Evolutionary conservation across 2,113 vertebrate species (phyloP), one percentile per base, ranked within the genome.

Genomic region (Myiozetetes cayanensis): DNA sequence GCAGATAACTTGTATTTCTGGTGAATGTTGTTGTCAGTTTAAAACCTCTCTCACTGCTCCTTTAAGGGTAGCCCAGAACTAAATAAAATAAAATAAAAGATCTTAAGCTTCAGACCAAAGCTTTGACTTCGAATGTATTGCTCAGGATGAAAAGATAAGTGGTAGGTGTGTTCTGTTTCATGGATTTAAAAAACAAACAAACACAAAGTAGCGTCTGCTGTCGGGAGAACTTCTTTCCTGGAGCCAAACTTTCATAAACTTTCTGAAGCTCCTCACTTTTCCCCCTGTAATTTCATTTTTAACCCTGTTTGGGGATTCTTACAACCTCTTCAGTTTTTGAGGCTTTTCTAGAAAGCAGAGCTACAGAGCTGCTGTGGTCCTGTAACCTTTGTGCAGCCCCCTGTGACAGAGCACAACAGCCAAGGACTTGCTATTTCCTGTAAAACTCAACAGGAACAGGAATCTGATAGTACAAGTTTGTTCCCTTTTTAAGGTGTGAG

Each of bases 91-190:
- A 59, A 91, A 70, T 55, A 28, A 82, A 77, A 79, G 43, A 72
- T 92, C 49, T 90, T 78, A 77, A 92, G 33, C 85, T 89, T 93
- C 72, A 97, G 83, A 90, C 65, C 17, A 88, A 90, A 75, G 76
- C 73, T 88, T 77, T 92, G 82, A 58, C 41, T 92, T 84, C 9
- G 52, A 93, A 81, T 71, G 12, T 85, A 68, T 74, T 94, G 52
- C 62, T 81, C 0, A 12, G 52, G 47, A 78, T 95, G 56, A 96
- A 90, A 87, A 94, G 70, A 89, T 23, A 78, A 75, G 18, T 49
- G 20, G 15, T 81, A 79, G 86, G 88, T 84, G 76, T 91, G 62
- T 87, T 86, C 66, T 89, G 44, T 79, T 90, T 86, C 11, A 49
- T 43, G 19, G 52, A 85, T 90, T 87, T 90, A 23, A 91, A 72